Evolutionary conservation across 2,113 vertebrate genomes (phyloP).

Genomic region (Argyrosomus japonicus): DNA sequence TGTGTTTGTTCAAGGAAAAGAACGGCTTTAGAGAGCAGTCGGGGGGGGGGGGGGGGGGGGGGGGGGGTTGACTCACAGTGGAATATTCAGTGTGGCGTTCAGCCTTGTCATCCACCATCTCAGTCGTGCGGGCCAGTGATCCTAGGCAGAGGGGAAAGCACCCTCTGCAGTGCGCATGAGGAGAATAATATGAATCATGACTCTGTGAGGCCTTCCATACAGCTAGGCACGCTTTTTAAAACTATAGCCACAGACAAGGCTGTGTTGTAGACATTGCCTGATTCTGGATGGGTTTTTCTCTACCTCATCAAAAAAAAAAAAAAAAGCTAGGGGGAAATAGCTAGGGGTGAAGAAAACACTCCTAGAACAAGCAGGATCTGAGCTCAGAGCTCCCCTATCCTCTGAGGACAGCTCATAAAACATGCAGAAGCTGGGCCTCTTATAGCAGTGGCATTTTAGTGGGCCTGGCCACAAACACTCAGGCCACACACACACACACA

Average conservation of each 20-base stretch:
- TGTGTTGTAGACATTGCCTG: constrained; percentile 59
- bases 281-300: constrained; percentile 58
- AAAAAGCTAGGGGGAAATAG: constrained; percentile 25
- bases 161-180: constrained; percentile 46
- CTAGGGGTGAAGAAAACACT: constrained; percentile 72
- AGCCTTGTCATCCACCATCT: constrained; percentile 70
- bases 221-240: constrained; percentile 40
- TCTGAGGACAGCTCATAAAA: constrained; percentile 84
- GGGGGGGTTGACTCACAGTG: too few species aligned
- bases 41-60: neutral
- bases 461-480: constrained; percentile 55
- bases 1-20: constrained; percentile 67
- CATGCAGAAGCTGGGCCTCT: constrained; percentile 77
- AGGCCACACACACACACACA: constrained; percentile 31
- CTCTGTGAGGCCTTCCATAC: constrained; percentile 33
- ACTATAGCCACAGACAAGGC: constrained; percentile 46
- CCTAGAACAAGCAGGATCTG: constrained; percentile 79
- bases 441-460: constrained; percentile 77
- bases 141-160: constrained; percentile 48
- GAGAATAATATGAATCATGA: constrained; percentile 64
- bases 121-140: constrained; percentile 53
- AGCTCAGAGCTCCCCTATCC: constrained; percentile 78
- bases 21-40: constrained; percentile 50
- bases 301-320: constrained; percentile 28
- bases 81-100: constrained; percentile 58